phyloP scores from a whole-genome alignment of 2,797 vertebrate species.

The Falco columbarius region DNA sequence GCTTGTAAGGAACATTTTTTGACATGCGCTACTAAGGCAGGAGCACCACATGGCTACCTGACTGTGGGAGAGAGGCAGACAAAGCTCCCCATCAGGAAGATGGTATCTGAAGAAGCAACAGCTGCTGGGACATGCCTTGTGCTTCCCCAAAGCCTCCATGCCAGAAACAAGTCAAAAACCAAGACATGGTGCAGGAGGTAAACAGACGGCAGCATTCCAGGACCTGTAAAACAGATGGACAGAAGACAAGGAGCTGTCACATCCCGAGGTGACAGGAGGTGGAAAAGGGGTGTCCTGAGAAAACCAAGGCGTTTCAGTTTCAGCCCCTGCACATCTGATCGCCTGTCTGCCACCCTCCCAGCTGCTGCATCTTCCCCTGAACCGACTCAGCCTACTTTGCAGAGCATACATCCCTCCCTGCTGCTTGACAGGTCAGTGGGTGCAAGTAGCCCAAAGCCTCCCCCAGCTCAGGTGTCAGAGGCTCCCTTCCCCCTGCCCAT shows the following conservation, averaged over 20 bases:
- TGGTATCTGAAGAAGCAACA: neutral
- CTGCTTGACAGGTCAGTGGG: neutral
- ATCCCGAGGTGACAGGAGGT: fast-evolving
- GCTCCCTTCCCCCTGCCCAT: neutral
- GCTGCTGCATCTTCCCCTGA: neutral
- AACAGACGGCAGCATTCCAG: neutral
- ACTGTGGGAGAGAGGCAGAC: neutral
- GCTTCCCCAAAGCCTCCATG: neutral
- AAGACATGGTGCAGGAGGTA: fast-evolving
- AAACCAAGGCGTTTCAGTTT: neutral
- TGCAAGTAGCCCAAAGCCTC: neutral
- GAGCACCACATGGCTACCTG: neutral
- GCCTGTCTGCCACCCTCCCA: neutral
- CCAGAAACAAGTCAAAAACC: neutral
- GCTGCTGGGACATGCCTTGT: neutral
- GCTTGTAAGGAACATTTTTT: neutral
- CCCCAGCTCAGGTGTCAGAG: neutral
- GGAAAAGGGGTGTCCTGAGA: neutral
- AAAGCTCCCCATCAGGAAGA: neutral
- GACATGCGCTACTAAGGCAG: neutral
- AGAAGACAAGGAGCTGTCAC: neutral
- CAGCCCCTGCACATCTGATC: neutral
- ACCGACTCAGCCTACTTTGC: neutral
- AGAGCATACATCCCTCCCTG: neutral
- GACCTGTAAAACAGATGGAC: neutral